Evolutionary conservation across 2,797 vertebrate species (phyloP).

Genomic region (Myoxocephalus aenaeus): DNA sequence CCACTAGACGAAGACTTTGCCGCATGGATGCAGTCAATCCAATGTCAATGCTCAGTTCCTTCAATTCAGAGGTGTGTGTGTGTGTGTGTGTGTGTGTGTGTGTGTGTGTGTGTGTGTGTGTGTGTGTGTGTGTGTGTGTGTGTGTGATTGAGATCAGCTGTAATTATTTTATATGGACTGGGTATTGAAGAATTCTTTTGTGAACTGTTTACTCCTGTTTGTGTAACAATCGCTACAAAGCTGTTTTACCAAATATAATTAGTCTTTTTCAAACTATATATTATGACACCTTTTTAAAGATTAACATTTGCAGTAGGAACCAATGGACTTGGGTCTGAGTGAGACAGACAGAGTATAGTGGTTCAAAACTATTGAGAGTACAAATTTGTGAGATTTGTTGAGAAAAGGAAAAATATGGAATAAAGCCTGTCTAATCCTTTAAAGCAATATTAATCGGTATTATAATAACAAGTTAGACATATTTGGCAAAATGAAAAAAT

Average conservation of each 20-base stretch:
- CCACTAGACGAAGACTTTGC: constrained; percentile 64
- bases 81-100: background rate
- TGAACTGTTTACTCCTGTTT: background rate
- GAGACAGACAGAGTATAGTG: background rate
- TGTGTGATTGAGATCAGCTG: too few relatives aligned
- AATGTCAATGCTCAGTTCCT: background rate
- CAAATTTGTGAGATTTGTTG: background rate
- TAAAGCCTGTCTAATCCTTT: background rate
- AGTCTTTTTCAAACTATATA: background rate
- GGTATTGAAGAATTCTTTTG: background rate
- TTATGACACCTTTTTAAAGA: background rate
- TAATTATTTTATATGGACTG: background rate
- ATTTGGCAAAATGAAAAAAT: background rate
- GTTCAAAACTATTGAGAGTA: background rate
- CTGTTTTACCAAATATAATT: background rate
- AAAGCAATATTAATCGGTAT: background rate
- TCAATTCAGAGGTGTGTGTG: constrained; percentile 60
- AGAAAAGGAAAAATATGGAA: background rate
- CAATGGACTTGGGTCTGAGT: too few relatives aligned
- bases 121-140: constrained; percentile 1
- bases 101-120: constrained; percentile 47
- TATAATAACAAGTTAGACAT: constrained; percentile 1
- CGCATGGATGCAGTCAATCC: constrained; percentile 87
- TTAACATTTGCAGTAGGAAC: background rate
- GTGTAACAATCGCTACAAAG: background rate